Conservation (phyloP, 1,140 invertebrate genomes). For the Copidosoma floridanum region DNA sequence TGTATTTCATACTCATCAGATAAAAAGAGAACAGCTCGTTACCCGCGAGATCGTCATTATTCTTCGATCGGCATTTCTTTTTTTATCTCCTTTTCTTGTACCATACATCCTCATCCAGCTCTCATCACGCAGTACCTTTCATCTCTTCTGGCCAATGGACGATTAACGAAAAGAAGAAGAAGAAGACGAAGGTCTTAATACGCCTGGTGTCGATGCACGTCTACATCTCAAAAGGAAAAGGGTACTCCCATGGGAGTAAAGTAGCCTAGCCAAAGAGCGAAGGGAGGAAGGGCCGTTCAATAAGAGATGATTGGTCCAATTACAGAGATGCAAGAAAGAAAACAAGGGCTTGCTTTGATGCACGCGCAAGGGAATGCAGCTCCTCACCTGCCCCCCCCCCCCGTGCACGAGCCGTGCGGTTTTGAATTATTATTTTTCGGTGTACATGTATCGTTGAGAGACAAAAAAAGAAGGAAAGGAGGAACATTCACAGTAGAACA, state of each 20-base stretch:
- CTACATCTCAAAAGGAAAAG: constrained; percentile 23
- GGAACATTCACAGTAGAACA: too few relatives aligned
- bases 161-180: too few relatives aligned
- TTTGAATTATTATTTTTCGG: constrained; percentile 6
- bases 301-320: constrained; percentile 49
- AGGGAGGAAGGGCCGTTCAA: constrained; percentile 34
- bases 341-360: constrained; percentile 32
- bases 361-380: too few relatives aligned
- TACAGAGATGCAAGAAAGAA: constrained; percentile 41
- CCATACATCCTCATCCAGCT: constrained; percentile 10
- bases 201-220: constrained; percentile 28
- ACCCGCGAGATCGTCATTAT: constrained; percentile 30
- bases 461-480: too few relatives aligned
- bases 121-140: constrained; percentile 22
- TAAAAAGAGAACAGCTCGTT: too few relatives aligned
- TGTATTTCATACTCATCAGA: too few relatives aligned
- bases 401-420: background rate
- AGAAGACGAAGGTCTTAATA: constrained; percentile 36
- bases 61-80: constrained; percentile 5
- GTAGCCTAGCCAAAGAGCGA: constrained; percentile 36
- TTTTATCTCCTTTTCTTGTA: too few relatives aligned
- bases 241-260: too few relatives aligned
- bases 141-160: too few relatives aligned
- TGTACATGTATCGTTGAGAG: too few relatives aligned
- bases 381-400: too few relatives aligned